A percentile compares a stretch with the other conserved stretches of the same genome.
Evolutionary conservation across 2,888 invertebrate species (phyloP).

Genomic region (Galeruca laticollis): DNA sequence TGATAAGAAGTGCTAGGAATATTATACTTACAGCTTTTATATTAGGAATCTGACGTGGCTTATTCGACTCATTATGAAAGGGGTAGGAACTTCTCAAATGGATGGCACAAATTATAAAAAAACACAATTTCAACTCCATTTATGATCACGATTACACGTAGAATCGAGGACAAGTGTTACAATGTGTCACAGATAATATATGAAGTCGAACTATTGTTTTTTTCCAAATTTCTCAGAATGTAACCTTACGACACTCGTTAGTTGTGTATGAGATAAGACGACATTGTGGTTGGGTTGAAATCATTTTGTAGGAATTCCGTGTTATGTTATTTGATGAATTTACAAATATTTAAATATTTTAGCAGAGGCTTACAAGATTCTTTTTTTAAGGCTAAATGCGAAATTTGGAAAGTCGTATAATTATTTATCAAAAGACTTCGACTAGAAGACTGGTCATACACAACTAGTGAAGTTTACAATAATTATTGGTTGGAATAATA

Average conservation of each 20-base stretch:
- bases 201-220: not conserved
- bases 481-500: too few relatives aligned
- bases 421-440: too few relatives aligned
- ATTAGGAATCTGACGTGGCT: slow-evolving; percentile 22
- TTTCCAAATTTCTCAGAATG: slow-evolving; percentile 16
- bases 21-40: slow-evolving; percentile 27
- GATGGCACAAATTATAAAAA: not conserved
- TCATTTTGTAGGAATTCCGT: slow-evolving; percentile 9
- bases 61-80: not conserved
- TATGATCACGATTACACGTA: not conserved
- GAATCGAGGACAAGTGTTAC: not conserved
- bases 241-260: slow-evolving; percentile 18
- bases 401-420: not conserved
- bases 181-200: not conserved
- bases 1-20: not conserved
- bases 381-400: not conserved
- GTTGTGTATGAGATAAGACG: not conserved
- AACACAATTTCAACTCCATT: slow-evolving; percentile 4
- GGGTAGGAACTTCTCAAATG: not conserved
- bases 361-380: not conserved
- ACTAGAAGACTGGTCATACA: too few relatives aligned
- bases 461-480: too few relatives aligned
- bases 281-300: slow-evolving; percentile 8
- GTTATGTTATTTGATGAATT: not conserved
- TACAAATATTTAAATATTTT: not conserved